phyloP scores from a whole-genome alignment of 2,888 invertebrate species.

The Mythimna ferrago region DNA sequence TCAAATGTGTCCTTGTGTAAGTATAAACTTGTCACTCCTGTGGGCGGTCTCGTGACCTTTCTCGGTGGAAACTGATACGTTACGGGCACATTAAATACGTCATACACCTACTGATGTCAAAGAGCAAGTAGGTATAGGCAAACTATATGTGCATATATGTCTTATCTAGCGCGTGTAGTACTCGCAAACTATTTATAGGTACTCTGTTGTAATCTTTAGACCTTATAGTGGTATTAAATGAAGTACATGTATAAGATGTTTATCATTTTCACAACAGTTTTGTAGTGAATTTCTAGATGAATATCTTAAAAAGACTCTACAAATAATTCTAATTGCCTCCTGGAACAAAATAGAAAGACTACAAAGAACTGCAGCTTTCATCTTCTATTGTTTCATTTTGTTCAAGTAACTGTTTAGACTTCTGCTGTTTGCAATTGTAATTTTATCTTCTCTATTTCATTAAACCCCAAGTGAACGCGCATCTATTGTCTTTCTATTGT shows the following conservation, averaged over 20 bases:
- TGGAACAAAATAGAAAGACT: not conserved
- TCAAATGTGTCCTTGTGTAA: conserved; percentile 8
- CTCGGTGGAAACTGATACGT: conserved; percentile 46
- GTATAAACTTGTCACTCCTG: conserved; percentile 27
- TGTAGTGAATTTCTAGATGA: no score
- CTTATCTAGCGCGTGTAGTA: conserved; percentile 30
- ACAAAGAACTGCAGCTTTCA: not conserved
- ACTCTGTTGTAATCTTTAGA: conserved; percentile 16
- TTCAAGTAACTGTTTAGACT: no score
- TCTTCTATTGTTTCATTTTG: not conserved
- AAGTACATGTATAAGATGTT: conserved; percentile 11
- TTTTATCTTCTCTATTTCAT: no score
- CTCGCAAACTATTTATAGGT: conserved; percentile 31
- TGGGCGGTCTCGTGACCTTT: conserved; percentile 55
- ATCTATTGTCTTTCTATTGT: no score
- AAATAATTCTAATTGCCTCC: not conserved
- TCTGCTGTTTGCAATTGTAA: not conserved
- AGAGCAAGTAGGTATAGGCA: conserved; percentile 15
- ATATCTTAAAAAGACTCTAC: no score
- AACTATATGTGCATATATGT: not conserved
- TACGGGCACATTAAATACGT: conserved; percentile 38
- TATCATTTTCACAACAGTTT: not conserved
- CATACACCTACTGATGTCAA: conserved; percentile 46
- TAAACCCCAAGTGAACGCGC: no score
- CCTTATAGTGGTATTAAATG: not conserved